phyloP scores from a whole-genome alignment of 2,888 invertebrate genomes.

The Callosobruchus maculatus region DNA sequence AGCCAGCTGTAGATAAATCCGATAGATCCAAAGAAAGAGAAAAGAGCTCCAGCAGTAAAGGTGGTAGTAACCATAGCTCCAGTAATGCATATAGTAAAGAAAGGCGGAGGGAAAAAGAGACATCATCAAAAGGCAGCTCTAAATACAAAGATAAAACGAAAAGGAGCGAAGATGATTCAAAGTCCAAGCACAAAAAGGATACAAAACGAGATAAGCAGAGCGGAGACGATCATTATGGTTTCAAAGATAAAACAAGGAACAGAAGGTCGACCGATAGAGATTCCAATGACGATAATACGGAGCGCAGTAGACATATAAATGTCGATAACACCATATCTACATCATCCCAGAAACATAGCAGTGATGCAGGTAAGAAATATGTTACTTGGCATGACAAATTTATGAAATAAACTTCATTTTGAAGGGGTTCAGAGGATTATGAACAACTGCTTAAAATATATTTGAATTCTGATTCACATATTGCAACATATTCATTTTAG shows the following conservation, averaged over 20 bases:
- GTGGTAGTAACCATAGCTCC: conserved; percentile 3
- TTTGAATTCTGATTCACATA: no score
- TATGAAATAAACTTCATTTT: no score
- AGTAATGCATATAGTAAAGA: conserved; percentile 18
- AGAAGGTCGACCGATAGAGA: conserved; percentile 75
- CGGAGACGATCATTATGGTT: conserved; percentile 70
- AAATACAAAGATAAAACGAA: conserved; percentile 23
- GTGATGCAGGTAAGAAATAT: conserved; percentile 1
- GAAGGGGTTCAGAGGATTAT: no score
- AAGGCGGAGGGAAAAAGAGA: conserved; percentile 29
- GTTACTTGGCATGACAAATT: no score
- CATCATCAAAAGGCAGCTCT: conserved; percentile 15
- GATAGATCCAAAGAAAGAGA: conserved; percentile 7
- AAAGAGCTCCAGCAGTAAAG: conserved; percentile 10
- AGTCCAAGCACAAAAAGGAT: conserved; percentile 28
- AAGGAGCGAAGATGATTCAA: conserved; percentile 21
- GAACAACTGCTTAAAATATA: no score
- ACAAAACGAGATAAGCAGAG: conserved; percentile 38
- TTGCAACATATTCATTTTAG: no score
- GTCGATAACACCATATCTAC: conserved; percentile 45
- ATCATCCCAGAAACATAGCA: conserved; percentile 27
- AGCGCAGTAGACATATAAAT: conserved; percentile 29
- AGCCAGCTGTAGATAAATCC: conserved; percentile 9
- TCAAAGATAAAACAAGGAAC: conserved; percentile 60
- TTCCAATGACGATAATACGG: conserved; percentile 67